These are phyloP conservation scores for Trachelus stipa DNA, from an alignment of 2,888 invertebrate genomes.

Conservation along the genomic window DNA sequence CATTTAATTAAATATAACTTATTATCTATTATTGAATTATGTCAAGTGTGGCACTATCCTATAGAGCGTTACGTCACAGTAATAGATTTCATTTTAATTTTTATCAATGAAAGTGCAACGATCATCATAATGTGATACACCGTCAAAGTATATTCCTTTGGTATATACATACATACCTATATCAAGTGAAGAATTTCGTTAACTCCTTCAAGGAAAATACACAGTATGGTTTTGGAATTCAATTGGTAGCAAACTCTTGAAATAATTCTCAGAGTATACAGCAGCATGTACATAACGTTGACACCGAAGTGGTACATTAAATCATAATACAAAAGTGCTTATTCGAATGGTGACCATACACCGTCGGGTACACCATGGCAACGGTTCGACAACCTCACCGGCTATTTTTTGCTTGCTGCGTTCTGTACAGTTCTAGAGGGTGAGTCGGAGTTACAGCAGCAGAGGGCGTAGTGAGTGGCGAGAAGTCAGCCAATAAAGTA, in stretches of 20 bases:
- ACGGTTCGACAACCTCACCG: conserved; percentile 35
- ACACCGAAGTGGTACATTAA: conserved; percentile 7
- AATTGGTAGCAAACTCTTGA: background rate
- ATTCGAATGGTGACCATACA: conserved; percentile 14
- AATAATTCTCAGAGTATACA: background rate
- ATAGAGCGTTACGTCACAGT: background rate
- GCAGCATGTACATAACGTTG: background rate
- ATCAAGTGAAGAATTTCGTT: background rate
- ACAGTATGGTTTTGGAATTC: background rate
- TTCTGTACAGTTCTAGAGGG: conserved; percentile 20
- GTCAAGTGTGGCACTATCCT: background rate
- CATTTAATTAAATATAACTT: background rate
- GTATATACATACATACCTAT: background rate
- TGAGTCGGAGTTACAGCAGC: conserved; percentile 21
- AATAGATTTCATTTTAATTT: background rate
- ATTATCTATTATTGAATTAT: background rate
- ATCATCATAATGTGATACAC: background rate
- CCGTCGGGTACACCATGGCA: background rate
- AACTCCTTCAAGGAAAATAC: background rate
- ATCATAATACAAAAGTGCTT: conserved; percentile 14
- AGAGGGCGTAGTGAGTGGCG: conserved; percentile 19
- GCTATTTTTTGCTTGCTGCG: conserved; percentile 16
- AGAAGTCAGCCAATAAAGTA: conserved; percentile 38
- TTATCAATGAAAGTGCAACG: background rate
- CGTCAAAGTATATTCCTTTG: background rate